Evolutionary conservation across 2,888 invertebrate genomes (phyloP), one percentile per base, ranked within the genome.

Genomic region (Drosophila histrio): DNA sequence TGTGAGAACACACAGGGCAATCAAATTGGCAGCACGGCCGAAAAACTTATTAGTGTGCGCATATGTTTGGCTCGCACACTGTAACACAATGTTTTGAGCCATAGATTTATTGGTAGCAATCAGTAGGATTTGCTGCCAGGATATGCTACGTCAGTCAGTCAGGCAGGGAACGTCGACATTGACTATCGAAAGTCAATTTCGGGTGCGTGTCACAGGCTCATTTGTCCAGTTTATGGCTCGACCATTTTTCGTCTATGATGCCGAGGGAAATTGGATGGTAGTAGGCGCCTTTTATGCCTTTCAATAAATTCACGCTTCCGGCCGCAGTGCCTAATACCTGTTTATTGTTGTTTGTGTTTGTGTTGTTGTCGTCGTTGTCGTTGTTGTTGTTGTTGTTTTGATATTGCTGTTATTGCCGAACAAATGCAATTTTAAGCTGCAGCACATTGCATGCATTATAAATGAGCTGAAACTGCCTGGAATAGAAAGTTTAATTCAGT

Each of bases 171-270:
- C 39, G 19, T 34, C 44, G 56, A 49, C 54, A 26, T 79, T 71
- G 76, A 75, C 82, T 82, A 87, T 81, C 80, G 84, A 85, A 85
- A 87, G 85, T 87, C 87, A 85, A 87, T 85, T 85, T 85, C 56
- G 84, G 79, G 63, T 84, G 84, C 84, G 86, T 85, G 85, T 81
- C 87, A 72, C 83, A 85, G 72, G 71, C 87, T 83, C 85, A 85
- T 85, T 85, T 85, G 83, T 85, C 79, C 85, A 77, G 72, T 85
- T 85, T 85, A 85, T 87, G 73, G 77, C 70, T 76, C 65, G 46
- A 2, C 32, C 47, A 68, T 53, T 71, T 74, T 56, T 52, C 46
- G 54, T 43, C 43, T 28, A 24, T 34, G 32, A 11, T 9, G 6
- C 34, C 6, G 17, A 7, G 22, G 34, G 6, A 28, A n/a, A 19